phyloP scores from a whole-genome alignment of 2,797 vertebrate genomes.

The Pelochelys cantorii region DNA sequence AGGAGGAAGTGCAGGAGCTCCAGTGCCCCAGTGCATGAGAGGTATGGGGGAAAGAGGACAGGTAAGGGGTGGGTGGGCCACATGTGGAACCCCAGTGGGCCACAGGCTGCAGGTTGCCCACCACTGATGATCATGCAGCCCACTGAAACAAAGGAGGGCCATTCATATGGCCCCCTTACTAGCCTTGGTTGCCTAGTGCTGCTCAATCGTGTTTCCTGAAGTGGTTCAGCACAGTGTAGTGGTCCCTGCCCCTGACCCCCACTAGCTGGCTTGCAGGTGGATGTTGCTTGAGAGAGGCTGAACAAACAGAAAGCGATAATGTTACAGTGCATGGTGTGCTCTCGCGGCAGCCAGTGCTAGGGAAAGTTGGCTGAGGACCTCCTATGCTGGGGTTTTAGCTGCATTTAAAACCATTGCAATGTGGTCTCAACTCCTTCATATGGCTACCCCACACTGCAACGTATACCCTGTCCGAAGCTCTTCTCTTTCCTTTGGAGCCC shows the following conservation, averaged over 20 bases:
- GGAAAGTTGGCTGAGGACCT: background rate
- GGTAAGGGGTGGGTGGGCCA: no score
- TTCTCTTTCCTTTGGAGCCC: conserved; percentile 19
- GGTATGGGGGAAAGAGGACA: no score
- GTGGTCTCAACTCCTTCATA: background rate
- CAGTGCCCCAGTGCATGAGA: no score
- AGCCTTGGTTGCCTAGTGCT: background rate
- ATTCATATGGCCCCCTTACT: no score
- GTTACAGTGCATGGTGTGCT: background rate
- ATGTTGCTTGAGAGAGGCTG: background rate
- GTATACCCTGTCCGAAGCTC: background rate
- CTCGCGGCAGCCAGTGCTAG: background rate
- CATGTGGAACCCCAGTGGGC: no score
- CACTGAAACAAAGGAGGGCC: no score
- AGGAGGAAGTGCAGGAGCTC: no score
- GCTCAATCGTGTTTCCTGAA: background rate
- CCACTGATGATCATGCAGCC: no score
- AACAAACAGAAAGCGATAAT: background rate
- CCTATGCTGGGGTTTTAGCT: conserved; percentile 14
- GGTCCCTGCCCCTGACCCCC: conserved; percentile 35
- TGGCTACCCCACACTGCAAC: background rate
- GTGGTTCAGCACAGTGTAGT: conserved; percentile 31
- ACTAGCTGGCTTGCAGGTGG: background rate
- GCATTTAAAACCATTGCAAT: background rate
- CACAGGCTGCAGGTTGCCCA: no score